These are phyloP conservation scores for Listrodromus nycthemerus DNA, from an alignment of 2,888 invertebrate species.

Conservation along the genomic window DNA sequence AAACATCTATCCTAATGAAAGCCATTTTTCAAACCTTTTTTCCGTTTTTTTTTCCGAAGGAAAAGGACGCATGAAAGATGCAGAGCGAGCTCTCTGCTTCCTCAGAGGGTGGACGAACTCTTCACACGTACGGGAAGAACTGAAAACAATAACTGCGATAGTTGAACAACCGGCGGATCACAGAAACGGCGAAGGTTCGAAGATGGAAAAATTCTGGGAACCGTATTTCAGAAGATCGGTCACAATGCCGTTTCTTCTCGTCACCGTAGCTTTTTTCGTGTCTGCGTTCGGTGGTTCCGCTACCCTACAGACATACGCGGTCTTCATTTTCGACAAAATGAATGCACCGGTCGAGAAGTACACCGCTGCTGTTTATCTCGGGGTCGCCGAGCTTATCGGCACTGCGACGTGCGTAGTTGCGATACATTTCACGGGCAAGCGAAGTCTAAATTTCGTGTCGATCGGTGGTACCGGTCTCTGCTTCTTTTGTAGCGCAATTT, in stretches of 20 bases:
- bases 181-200: conserved; percentile 6
- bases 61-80: conserved; percentile 88
- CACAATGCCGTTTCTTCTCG: conserved; percentile 88
- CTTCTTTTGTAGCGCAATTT: conserved; percentile 87
- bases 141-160: conserved; percentile 85
- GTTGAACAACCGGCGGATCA: conserved; percentile 79
- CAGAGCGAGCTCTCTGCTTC: conserved; percentile 90
- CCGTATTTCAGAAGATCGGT: conserved; percentile 88
- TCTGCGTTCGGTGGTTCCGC: conserved; percentile 92
- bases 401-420: conserved; percentile 88
- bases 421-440: conserved; percentile 91
- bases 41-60: conserved; percentile 69
- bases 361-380: conserved; percentile 90
- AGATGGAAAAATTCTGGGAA: conserved; percentile 77
- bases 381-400: conserved; percentile 89
- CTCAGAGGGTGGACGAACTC: conserved; percentile 91
- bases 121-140: conserved; percentile 87
- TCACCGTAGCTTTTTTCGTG: conserved; percentile 89
- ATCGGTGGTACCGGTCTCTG: conserved; percentile 89
- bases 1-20: background rate
- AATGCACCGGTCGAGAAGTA: conserved; percentile 91
- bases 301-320: conserved; percentile 90
- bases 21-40: background rate
- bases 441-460: conserved; percentile 89
- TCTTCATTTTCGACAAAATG: conserved; percentile 89